phyloP scores from a whole-genome alignment of 64 coral and sea anemone species.

The Orbicella faveolata region DNA sequence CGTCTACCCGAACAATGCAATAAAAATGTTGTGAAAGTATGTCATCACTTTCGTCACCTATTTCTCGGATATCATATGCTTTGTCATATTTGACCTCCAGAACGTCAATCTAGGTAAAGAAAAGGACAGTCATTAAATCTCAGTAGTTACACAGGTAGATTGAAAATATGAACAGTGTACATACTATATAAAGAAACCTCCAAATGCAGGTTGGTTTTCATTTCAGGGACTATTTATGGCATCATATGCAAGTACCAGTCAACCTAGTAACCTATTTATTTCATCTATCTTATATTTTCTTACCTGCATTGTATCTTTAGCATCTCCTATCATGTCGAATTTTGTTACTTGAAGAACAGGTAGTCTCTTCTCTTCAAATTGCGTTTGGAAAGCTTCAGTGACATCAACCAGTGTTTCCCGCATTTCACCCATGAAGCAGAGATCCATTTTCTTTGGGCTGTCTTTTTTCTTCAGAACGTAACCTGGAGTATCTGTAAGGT shows the following conservation, averaged over 20 bases:
- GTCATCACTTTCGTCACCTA: slow-evolving; percentile 47
- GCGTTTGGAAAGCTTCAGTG: slow-evolving; percentile 63
- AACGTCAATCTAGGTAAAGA: slow-evolving; percentile 71
- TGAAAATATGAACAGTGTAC: too few relatives aligned
- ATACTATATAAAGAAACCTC: too few relatives aligned
- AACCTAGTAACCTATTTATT: too few relatives aligned
- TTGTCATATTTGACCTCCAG: slow-evolving; percentile 94
- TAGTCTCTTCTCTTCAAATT: slow-evolving; percentile 83
- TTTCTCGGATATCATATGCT: slow-evolving; percentile 76
- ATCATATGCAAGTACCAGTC: too few relatives aligned
- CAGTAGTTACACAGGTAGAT: too few relatives aligned
- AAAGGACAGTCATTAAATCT: too few relatives aligned
- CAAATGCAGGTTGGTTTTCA: too few relatives aligned
- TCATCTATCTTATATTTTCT: not conserved
- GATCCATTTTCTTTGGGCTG: slow-evolving; percentile 67
- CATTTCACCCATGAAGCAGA: slow-evolving; percentile 93
- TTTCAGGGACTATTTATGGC: too few relatives aligned
- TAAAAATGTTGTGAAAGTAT: slow-evolving; percentile 72
- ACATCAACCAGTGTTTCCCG: slow-evolving; percentile 83
- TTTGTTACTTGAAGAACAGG: slow-evolving; percentile 93
- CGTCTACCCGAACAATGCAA: slow-evolving; percentile 81
- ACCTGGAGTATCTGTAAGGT: slow-evolving; percentile 67
- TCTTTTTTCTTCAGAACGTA: slow-evolving; percentile 79
- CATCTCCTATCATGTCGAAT: slow-evolving; percentile 87
- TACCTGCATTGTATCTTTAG: slow-evolving; percentile 77